Evolutionary conservation across 2,888 invertebrate species (phyloP).

Genomic region (Synanthedon vespiformis): DNA sequence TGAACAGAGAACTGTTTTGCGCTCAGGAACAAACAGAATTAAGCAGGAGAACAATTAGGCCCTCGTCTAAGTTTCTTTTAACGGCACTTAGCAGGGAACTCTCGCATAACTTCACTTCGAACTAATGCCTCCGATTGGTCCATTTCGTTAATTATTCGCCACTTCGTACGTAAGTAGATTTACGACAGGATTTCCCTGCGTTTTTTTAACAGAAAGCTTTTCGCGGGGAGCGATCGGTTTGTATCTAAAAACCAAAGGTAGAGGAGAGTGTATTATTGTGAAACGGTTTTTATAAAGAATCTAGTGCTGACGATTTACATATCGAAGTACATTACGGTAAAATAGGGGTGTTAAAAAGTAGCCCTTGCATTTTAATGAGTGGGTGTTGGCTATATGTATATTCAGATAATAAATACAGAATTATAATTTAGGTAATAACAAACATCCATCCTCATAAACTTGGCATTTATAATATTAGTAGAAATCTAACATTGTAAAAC

Average conservation of each 20-base stretch:
- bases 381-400: too few species aligned
- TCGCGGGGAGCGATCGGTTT: not conserved
- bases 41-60: constrained; percentile 60
- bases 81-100: constrained; percentile 58
- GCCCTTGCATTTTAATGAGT: too few species aligned
- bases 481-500: too few species aligned
- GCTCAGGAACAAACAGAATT: constrained; percentile 65
- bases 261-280: constrained; percentile 27
- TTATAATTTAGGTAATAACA: too few species aligned
- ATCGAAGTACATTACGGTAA: not conserved
- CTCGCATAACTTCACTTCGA: constrained; percentile 59
- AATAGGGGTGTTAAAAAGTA: too few species aligned
- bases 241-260: not conserved
- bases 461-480: too few species aligned
- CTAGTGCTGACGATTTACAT: constrained; percentile 43
- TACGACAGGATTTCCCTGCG: constrained; percentile 50
- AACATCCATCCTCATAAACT: too few species aligned
- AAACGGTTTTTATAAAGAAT: constrained; percentile 45
- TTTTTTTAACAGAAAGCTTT: constrained; percentile 32
- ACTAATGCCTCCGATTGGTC: constrained; percentile 68
- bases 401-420: too few species aligned
- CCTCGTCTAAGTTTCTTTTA: constrained; percentile 68
- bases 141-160: constrained; percentile 71
- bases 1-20: constrained; percentile 50
- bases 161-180: constrained; percentile 69